Evolutionary conservation across 2,113 vertebrate genomes (phyloP), one percentile per base, ranked within the genome.

Genomic region (Albula glossodonta): DNA sequence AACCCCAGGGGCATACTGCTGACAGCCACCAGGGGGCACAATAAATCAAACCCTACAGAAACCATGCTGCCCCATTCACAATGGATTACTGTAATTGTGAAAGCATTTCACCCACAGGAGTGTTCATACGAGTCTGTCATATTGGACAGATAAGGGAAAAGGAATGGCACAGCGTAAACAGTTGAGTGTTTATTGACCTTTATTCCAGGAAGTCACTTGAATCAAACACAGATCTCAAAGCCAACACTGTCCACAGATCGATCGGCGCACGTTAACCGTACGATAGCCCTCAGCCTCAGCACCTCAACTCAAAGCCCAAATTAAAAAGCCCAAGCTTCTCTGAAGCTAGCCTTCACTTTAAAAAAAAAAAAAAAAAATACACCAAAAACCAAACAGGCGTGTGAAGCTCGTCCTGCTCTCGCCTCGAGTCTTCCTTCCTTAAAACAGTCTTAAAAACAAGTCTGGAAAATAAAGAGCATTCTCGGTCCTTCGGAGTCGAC

Each of bases 321-420:
- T 78, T 88, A 82, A 89, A 89, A 89, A 66, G 22, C 22, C 91
- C 86, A 86, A 94, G 95, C 95, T 96, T 96, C 95, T 95, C 83
- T 96, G 95, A 96, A 96, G 95, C 95, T 94, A 95, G 60, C 90
- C 93, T 89, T 82, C 88, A 91, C 80, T 87, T 92, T 91, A 93
- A 93, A 70, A 70, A 74, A 74, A 4, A 66, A 66, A 60, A 11
- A 10, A 60, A 60, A 60, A 60, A 60, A 94, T 90, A 93, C 90
- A 93, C 92, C 93, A 91, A 91, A 89, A 90, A 91, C 93, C 12
- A 60, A 7, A 0, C 8, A 92, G 95, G 60, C 70, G 31, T 91
- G 93, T 91, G 91, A 93, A 92, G 90, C 87, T 85, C 85, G 90
- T 91, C 50, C 78, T 90, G 17, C 60, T 4, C 60, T 12, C 57